Percentiles rank a stretch among this genome's conserved stretches.
Evolutionary conservation across 2,888 invertebrate genomes (phyloP).

Genomic region (Abscondita cerata): DNA sequence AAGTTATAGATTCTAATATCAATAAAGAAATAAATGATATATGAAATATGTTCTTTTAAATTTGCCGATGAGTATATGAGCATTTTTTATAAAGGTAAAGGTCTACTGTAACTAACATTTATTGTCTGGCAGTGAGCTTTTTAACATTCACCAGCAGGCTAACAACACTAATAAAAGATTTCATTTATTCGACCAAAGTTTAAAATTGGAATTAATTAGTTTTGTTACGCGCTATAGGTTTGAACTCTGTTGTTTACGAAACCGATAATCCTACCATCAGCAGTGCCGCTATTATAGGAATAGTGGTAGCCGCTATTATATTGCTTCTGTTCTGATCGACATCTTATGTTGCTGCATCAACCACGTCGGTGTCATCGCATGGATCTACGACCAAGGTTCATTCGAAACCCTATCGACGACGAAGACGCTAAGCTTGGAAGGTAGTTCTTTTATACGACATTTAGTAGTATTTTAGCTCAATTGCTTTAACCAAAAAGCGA

Average conservation of each 20-base stretch:
- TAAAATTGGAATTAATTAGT: not conserved
- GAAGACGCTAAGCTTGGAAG: conserved; percentile 86
- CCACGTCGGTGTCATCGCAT: conserved; percentile 72
- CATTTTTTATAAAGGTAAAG: too few relatives aligned
- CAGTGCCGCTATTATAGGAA: conserved; percentile 81
- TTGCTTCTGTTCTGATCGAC: conserved; percentile 84
- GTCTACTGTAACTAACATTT: too few relatives aligned
- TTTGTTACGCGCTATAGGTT: conserved; percentile 43
- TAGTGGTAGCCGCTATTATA: conserved; percentile 82
- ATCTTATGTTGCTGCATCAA: conserved; percentile 76
- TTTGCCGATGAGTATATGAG: too few relatives aligned
- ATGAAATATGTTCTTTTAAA: too few relatives aligned
- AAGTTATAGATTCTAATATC: too few relatives aligned
- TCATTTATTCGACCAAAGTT: too few relatives aligned
- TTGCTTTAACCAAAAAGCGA: not conserved
- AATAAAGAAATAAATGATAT: too few relatives aligned
- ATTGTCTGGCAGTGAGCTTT: conserved; percentile 13
- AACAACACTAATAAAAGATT: conserved; percentile 31
- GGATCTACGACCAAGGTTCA: conserved; percentile 68
- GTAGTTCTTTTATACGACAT: conserved; percentile 56
- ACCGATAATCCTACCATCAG: conserved; percentile 65
- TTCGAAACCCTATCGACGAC: conserved; percentile 74
- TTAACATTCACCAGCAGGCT: conserved; percentile 33
- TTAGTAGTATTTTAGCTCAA: too few relatives aligned
- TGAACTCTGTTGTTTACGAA: conserved; percentile 45